phyloP scores from a whole-genome alignment of 2,113 vertebrate genomes.

The Andinoacara biseriatus region DNA sequence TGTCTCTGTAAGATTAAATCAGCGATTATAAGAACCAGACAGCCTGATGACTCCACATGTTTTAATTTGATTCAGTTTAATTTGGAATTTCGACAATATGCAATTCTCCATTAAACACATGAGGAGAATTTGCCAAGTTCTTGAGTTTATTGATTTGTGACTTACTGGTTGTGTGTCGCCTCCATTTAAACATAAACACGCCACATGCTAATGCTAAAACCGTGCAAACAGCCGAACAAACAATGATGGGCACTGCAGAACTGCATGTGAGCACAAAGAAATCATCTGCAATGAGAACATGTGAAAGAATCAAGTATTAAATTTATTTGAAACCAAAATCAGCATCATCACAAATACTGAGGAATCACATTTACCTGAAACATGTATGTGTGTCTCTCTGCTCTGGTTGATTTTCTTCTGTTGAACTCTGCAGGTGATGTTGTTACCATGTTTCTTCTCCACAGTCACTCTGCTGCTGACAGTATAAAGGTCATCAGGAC shows the following conservation, averaged over 20 bases:
- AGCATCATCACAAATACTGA: accelerated
- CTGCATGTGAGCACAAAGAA: accelerated
- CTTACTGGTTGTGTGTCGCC: background rate
- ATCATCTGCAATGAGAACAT: background rate
- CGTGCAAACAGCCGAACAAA: background rate
- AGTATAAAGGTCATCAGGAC: background rate
- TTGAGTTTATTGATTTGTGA: accelerated
- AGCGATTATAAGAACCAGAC: background rate
- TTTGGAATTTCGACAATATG: accelerated
- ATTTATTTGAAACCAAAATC: accelerated
- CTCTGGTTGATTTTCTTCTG: background rate
- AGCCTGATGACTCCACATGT: accelerated
- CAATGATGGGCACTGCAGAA: background rate
- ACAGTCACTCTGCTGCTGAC: background rate
- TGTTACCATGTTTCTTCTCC: background rate
- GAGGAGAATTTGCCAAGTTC: accelerated
- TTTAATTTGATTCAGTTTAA: background rate
- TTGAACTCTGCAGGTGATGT: background rate
- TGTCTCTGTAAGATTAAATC: background rate
- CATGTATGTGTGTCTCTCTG: accelerated
- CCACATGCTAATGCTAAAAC: accelerated
- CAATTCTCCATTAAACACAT: accelerated
- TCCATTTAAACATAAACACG: background rate
- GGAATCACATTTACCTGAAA: background rate
- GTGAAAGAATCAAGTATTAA: accelerated